Evolutionary conservation across 2,113 vertebrate genomes (phyloP), one percentile per base, ranked within the genome.

Genomic region (Corynorhinus townsendii): DNA sequence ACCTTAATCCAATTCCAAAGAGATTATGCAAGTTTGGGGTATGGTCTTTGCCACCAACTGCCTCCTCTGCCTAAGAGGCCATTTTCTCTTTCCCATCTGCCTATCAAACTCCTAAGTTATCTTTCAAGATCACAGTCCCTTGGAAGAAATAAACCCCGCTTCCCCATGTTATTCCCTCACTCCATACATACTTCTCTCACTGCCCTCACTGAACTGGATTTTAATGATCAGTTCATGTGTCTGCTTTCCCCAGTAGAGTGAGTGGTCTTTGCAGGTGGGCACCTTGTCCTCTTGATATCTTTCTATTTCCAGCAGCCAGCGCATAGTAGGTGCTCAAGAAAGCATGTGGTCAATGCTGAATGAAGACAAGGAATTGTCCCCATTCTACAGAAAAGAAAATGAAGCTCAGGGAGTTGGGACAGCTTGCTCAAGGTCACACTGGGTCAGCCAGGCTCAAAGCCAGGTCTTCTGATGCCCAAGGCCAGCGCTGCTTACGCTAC

Each of bases 261-360:
- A 69, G 59, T 4, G 24, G 52, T 38, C 35, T 68, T 49, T 40
- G 49, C 14, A 43, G 8, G 17, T 10, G 6, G 20, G 15, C 14
- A 14, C 62, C 79, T 64, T n/a, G 14, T 26, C 30, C 0, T 33
- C 59, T 66, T 35, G 19, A 4, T 8, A 1, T 33, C 49, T 76
- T 73, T 68, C 75, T 33, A 1, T 38, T 40, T 83, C 54, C 6
- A 62, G 73, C 66, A 24, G 30, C 47, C 19, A 6, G 79, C 17
- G 28, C 75, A 11, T 19, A 93, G 69, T 91, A 89, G 75, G 54
- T 84, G 56, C 56, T 68, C 89, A 84, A 89, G 69, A n/a, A 91
- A 93, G 71, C 49, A 69, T 10, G 1, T 20, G 12, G 59, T 40
- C 2, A 0, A 30, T 3, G 33, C 62, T 2, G 19, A 47, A 38